Evolutionary conservation across 2,113 vertebrate genomes (phyloP).

Genomic region (Sciurus niger): DNA sequence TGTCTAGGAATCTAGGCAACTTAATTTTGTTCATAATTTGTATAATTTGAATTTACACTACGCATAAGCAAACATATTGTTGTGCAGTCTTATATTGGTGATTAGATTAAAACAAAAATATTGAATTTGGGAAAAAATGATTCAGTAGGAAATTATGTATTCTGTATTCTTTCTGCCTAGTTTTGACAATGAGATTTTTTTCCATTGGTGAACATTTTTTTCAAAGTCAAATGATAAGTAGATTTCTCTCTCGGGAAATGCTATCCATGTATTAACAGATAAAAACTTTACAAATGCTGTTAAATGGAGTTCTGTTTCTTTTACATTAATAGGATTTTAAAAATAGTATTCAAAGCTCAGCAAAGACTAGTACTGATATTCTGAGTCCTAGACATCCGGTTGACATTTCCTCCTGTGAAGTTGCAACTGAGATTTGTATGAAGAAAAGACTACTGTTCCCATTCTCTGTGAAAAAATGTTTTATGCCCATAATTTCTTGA

Average conservation of each 20-base stretch:
- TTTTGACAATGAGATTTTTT: conserved; percentile 63
- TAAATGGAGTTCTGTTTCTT: conserved; percentile 22
- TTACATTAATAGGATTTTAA: background rate
- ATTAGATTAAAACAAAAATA: conserved; percentile 56
- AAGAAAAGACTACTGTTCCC: conserved; percentile 54
- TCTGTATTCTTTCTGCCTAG: conserved; percentile 31
- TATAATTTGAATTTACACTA: conserved; percentile 54
- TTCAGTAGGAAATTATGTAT: conserved; percentile 5
- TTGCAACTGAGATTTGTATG: conserved; percentile 53
- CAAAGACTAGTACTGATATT: conserved; percentile 32
- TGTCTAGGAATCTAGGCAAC: background rate
- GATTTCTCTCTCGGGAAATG: background rate
- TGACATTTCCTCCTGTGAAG: conserved; percentile 60
- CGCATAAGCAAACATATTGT: conserved; percentile 32
- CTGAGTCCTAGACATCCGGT: background rate
- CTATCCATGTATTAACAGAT: background rate
- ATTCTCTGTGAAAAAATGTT: background rate
- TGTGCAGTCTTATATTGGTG: background rate
- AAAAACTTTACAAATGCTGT: conserved; percentile 31
- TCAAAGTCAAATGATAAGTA: conserved; percentile 45
- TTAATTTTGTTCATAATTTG: conserved; percentile 53
- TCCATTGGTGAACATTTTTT: background rate
- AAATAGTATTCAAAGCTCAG: conserved; percentile 47
- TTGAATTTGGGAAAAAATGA: conserved; percentile 45
- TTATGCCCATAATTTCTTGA: conserved; percentile 56